Conservation (phyloP, 2,797 vertebrate species). For the Xiphophorus birchmanni region DNA sequence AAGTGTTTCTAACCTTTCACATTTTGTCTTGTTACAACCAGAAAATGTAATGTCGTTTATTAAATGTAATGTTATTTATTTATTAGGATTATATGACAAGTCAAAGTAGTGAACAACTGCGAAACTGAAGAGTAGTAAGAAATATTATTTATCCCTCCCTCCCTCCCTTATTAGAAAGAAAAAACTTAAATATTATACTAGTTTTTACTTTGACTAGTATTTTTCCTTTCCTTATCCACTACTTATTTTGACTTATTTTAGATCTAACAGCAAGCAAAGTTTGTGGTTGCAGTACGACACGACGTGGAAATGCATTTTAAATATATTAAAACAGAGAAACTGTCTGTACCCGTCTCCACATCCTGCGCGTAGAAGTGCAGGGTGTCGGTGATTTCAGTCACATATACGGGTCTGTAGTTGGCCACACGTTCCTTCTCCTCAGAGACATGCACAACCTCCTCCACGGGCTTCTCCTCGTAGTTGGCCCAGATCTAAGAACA, state of each 20-base stretch:
- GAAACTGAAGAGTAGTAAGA: not conserved
- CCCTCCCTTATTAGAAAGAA: not conserved
- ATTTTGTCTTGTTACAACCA: not conserved
- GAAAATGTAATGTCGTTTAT: not conserved
- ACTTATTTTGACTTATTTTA: not conserved
- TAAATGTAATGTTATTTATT: not conserved
- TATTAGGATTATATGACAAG: not conserved
- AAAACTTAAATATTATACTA: not conserved
- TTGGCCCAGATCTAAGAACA: constrained; percentile 90
- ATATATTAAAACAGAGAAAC: not conserved
- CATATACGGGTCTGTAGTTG: constrained; percentile 90
- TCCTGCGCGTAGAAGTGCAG: constrained; percentile 95
- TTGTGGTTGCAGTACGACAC: not conserved
- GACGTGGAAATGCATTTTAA: not conserved
- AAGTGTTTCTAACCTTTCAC: not conserved
- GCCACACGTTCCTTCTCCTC: constrained; percentile 93
- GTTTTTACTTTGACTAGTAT: not conserved
- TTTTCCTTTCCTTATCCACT: not conserved
- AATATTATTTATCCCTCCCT: not conserved
- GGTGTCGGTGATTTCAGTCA: constrained; percentile 92
- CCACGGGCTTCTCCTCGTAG: constrained; percentile 90
- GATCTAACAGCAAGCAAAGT: not conserved
- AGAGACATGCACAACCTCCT: constrained; percentile 84
- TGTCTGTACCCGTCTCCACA: constrained; percentile 88
- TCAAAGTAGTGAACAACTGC: not conserved